Base-by-base conservation (phyloP, 1,140 invertebrate genomes). In the Penaeus chinensis region DNA sequence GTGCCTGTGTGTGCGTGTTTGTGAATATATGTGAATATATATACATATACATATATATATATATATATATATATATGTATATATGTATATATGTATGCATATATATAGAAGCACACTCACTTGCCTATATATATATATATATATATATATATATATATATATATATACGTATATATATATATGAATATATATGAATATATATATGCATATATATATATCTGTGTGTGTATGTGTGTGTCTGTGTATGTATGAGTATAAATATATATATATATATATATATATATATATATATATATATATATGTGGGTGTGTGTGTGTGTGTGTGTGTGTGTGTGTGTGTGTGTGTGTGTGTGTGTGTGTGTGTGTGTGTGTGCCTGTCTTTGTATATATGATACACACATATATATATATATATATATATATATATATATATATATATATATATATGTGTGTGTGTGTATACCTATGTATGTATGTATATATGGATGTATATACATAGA, bases 151-250 rank as follows among this genome's bases (percentile, higher is more conserved):
- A 71, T 71, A 71, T 71, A 71, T 71, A 24, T 24, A 71, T 71
- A 71, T 24, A 71, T 71, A 71, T 71, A 71, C 27, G 27, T 71
- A 71, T 71, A 71, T 71, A 71, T 71, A 71, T 71, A 71, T 71
- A 71, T 71, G 8, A 27, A 71, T 71, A 24, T 71, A 71, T 71
- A 71, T 71, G 27, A 27, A 71, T 71, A 71, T 71, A 27, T 71
- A 71, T 71, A 71, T 24, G 27, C 22, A 71, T 71, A 71, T 71
- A 71, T 71, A 71, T 71, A 27, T 27, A 71, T 71, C 0, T 71
- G 27, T 71, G 27, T 71, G 27, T 27, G 27, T 71, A 71, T 27
- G 27, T 24, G 27, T 71, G 27, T 8, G 27, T 71, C 27, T 71
- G 27, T 27, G 27, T 71, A 71, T 71, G n/a, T 71, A n/a, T 71